phyloP scores from a whole-genome alignment of 2,888 invertebrate species.

The Eristalis pertinax region DNA sequence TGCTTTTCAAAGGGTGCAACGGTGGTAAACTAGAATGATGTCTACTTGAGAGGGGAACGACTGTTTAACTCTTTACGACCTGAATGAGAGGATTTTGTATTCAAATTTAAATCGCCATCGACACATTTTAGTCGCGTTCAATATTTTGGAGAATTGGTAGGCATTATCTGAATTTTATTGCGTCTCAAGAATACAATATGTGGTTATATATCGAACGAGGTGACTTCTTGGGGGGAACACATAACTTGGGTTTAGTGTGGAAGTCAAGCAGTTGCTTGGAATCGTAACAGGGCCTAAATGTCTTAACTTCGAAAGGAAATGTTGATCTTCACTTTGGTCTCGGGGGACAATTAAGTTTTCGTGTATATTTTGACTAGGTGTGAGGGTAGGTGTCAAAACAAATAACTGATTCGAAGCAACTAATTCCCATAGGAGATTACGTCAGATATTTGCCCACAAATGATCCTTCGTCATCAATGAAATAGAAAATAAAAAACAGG shows the following conservation, averaged over 20 bases:
- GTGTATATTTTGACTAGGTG: no score
- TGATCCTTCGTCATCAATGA: no score
- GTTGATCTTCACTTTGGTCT: no score
- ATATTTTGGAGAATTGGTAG: background rate
- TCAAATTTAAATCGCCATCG: constrained; percentile 30
- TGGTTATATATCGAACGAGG: background rate
- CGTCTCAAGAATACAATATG: background rate
- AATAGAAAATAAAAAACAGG: no score
- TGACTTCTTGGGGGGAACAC: background rate
- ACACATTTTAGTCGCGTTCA: background rate
- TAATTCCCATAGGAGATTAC: no score
- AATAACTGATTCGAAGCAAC: no score
- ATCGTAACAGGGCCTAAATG: background rate
- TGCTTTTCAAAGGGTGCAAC: constrained; percentile 27
- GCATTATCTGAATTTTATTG: background rate
- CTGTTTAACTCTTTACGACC: constrained; percentile 21
- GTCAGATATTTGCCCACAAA: no score
- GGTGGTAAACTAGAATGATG: constrained; percentile 55
- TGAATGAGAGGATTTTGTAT: constrained; percentile 43
- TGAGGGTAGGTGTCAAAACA: no score
- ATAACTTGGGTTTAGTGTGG: background rate
- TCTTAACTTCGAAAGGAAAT: background rate
- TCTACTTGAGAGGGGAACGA: constrained; percentile 15
- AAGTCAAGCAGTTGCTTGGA: background rate
- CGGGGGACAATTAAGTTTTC: no score